phyloP scores from a whole-genome alignment of 2,797 vertebrate species.

The Picus viridis region DNA sequence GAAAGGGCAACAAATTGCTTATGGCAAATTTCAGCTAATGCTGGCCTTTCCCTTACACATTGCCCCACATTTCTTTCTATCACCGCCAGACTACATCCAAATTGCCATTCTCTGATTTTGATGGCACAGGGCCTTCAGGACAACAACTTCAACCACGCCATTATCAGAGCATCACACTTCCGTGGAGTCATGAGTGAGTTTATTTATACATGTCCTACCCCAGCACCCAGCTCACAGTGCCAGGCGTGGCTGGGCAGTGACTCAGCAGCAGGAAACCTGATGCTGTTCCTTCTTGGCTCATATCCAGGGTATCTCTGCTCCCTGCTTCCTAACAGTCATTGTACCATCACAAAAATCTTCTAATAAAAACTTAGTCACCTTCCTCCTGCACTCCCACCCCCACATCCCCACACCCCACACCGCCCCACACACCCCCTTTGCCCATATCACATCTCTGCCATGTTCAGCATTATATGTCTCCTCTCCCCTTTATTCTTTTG shows the following conservation, averaged over 20 bases:
- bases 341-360: neutral
- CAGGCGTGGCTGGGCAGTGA: neutral
- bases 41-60: neutral
- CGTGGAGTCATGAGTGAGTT: neutral
- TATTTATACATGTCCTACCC: neutral
- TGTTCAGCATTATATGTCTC: accelerated
- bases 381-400: neutral
- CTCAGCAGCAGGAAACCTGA: conserved; percentile 18
- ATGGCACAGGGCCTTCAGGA: neutral
- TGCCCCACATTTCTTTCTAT: neutral
- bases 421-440: too few relatives aligned
- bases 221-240: neutral
- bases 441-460: neutral
- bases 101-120: neutral
- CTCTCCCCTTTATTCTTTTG: neutral
- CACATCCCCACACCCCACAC: too few relatives aligned
- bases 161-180: neutral
- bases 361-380: neutral
- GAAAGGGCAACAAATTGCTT: neutral
- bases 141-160: accelerated
- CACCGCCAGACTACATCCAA: neutral
- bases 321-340: neutral
- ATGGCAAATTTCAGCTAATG: neutral
- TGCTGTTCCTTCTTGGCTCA: neutral
- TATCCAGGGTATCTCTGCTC: neutral